Evolutionary conservation across 2,888 invertebrate species (phyloP).

Genomic region (Melanostoma mellinum): DNA sequence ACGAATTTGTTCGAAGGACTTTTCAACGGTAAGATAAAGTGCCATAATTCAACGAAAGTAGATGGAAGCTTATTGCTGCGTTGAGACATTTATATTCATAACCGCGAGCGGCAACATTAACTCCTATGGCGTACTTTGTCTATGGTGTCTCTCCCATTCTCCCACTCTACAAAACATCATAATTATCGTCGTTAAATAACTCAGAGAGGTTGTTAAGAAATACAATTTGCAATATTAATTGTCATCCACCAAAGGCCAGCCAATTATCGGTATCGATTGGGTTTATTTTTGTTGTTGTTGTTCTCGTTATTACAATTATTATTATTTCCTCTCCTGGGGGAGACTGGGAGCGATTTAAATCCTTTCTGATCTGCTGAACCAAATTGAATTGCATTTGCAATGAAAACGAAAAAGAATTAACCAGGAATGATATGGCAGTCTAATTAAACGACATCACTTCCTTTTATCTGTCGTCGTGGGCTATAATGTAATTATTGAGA

Average conservation of each 20-base stretch:
- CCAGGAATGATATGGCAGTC: too few species aligned
- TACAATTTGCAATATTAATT: conserved; percentile 44
- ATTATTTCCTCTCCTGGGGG: conserved; percentile 2
- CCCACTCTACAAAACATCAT: neutral
- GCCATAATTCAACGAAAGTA: conserved; percentile 48
- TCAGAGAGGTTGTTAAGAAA: conserved; percentile 30
- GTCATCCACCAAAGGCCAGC: conserved; percentile 49
- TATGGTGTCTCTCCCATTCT: too few species aligned
- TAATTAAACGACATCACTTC: too few species aligned
- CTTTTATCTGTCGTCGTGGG: too few species aligned
- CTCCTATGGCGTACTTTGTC: too few species aligned
- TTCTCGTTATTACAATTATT: neutral
- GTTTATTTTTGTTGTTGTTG: conserved; percentile 8
- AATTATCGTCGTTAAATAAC: conserved; percentile 31
- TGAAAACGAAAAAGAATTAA: too few species aligned
- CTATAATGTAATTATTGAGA: too few species aligned
- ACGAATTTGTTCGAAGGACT: neutral
- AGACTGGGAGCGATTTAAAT: conserved; percentile 23
- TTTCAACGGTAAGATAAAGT: conserved; percentile 38
- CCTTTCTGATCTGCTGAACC: conserved; percentile 30
- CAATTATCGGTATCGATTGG: conserved; percentile 52
- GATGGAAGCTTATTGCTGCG: conserved; percentile 19
- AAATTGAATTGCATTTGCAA: conserved; percentile 47
- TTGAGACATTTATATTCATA: conserved; percentile 27
- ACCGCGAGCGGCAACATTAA: conserved; percentile 36